Evolutionary conservation across 2,113 vertebrate genomes (phyloP), one percentile per base, ranked within the genome.

Genomic region (Atractosteus spatula): DNA sequence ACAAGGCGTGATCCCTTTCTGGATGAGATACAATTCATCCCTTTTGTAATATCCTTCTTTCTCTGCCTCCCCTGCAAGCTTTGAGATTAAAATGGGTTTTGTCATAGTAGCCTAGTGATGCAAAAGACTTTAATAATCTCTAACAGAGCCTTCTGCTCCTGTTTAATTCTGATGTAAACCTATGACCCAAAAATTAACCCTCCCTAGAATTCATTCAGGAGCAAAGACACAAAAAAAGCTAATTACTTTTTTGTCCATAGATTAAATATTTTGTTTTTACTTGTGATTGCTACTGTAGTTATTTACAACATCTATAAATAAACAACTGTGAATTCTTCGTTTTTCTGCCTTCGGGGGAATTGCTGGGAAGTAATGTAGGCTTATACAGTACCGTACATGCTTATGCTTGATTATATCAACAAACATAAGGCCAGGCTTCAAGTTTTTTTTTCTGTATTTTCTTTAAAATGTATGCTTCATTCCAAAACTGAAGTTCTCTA

Each of bases 11-110:
- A 76, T 81, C 71, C 77, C 29, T 79, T 83, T 83, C 83, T 87
- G 78, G 80, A 68, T 42, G 78, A 90, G 88, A 89, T 89, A 88
- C 68, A 80, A 88, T 90, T 89, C 80, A 87, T 76, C 80, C 70
- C 79, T 79, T 84, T 87, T 79, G 86, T 76, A 0, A 75, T 61
- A 62, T 54, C 69, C 55, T 65, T 29, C 47, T 55, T 55, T 43
- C 16, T 16, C 57, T 17, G 55, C 16, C 59, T 51, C 11, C 2
- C 55, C 67, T 66, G 77, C 76, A 67, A 59, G 69, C 72, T n/a
- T 8, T 62, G 73, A 82, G 74, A 78, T 78, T 76, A 79, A 29
- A 77, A 72, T 8, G 44, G 47, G 55, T 64, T 70, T 65, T 6
- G 3, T 73, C 73, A 79, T 74, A 75, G 73, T 72, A 72, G 76